A percentile compares a stretch with the other conserved stretches of the same genome.
Conservation (phyloP, 2,797 vertebrate genomes). For the Acomys russatus region DNA sequence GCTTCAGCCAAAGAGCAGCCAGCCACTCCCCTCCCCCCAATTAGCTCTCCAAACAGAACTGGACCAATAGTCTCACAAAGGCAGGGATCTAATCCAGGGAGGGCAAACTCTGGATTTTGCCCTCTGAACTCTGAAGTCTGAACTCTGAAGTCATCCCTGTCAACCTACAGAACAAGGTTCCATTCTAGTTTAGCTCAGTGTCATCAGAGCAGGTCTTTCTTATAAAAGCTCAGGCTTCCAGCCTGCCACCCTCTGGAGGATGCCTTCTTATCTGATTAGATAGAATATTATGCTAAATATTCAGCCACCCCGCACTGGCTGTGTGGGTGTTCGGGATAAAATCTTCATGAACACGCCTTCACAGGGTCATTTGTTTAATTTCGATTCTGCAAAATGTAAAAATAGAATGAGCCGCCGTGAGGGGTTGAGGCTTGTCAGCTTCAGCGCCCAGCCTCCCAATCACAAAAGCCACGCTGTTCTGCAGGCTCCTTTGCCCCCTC, state of each 20-base stretch:
- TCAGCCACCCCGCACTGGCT: conserved; percentile 59
- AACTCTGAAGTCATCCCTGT: conserved; percentile 26
- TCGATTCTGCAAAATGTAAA: conserved; percentile 82
- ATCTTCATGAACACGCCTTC: conserved; percentile 78
- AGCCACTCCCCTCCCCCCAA: not conserved
- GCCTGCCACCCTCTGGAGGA: conserved; percentile 13
- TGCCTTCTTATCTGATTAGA: conserved; percentile 77
- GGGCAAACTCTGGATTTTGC: no score
- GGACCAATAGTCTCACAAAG: conserved; percentile 48
- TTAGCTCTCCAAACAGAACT: conserved; percentile 49
- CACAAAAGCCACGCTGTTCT: not conserved
- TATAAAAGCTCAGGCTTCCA: not conserved
- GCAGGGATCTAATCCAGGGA: conserved; percentile 9
- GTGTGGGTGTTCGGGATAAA: conserved; percentile 83
- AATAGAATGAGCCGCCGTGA: conserved; percentile 75
- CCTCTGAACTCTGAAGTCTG: not conserved
- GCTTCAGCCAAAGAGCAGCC: not conserved
- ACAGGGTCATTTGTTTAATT: conserved; percentile 79
- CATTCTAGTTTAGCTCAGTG: conserved; percentile 3
- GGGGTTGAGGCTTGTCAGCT: conserved; percentile 70
- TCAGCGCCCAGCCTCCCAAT: conserved; percentile 54
- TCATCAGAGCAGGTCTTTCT: not conserved
- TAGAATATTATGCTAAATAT: conserved; percentile 74
- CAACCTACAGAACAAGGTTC: not conserved
- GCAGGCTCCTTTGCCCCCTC: not conserved